Conservation (phyloP, 35 echinoderm and acorn worm genomes). For the Diadema setosum region DNA sequence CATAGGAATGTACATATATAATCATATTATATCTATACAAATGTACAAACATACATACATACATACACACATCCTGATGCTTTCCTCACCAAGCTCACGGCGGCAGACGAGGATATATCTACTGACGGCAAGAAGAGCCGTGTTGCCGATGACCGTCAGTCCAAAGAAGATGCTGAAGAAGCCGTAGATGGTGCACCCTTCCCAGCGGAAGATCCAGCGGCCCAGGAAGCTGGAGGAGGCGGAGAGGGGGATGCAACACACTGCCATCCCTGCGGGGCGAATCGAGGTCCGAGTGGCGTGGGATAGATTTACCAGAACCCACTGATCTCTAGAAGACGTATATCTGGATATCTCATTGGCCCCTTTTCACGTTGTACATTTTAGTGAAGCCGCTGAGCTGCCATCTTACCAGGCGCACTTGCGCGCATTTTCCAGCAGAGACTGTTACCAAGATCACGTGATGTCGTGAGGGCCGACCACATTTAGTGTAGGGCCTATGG, state of each 20-base stretch:
- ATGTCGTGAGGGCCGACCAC: too few relatives aligned
- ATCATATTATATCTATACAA: too few relatives aligned
- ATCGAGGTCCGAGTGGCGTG: too few relatives aligned
- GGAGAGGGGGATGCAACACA: conserved; percentile 60
- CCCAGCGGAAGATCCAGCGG: conserved; percentile 42
- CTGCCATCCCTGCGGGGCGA: conserved; percentile 55
- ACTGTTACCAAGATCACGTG: too few relatives aligned
- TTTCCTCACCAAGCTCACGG: conserved; percentile 34
- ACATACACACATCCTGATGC: background rate
- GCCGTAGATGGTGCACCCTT: conserved; percentile 79
- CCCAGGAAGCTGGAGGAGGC: conserved; percentile 38
- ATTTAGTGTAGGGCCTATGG: too few relatives aligned
- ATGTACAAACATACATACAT: background rate
- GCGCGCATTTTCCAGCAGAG: too few relatives aligned
- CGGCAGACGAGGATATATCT: conserved; percentile 70
- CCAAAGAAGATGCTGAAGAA: conserved; percentile 77
- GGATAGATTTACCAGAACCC: too few relatives aligned
- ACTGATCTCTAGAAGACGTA: too few relatives aligned
- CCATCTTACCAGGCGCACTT: too few relatives aligned
- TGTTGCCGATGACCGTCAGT: conserved; percentile 66
- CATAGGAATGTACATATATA: background rate
- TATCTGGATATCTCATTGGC: too few relatives aligned
- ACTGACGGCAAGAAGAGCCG: conserved; percentile 45
- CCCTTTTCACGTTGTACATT: too few relatives aligned
- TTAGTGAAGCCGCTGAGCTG: too few relatives aligned